These are phyloP conservation scores for Polypterus senegalus DNA, from an alignment of 2,113 vertebrate genomes.

Conservation along the genomic window DNA sequence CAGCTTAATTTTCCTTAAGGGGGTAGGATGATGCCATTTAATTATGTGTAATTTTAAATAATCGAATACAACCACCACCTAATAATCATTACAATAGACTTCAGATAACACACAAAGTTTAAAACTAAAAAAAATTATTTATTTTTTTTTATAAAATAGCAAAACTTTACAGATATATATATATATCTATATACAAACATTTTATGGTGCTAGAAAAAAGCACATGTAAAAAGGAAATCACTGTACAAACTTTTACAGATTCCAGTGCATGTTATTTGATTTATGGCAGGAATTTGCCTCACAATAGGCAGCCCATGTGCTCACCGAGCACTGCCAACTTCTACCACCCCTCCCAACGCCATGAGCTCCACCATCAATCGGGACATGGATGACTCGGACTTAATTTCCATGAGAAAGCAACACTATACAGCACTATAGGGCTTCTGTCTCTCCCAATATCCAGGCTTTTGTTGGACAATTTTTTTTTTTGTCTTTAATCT, in stretches of 20 bases:
- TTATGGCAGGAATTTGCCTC: conserved; percentile 66
- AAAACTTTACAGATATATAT: conserved; percentile 54
- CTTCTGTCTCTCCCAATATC: conserved; percentile 57
- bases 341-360: conserved; percentile 37
- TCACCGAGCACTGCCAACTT: conserved; percentile 52
- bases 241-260: conserved; percentile 57
- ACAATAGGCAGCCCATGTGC: conserved; percentile 71
- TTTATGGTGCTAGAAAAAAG: conserved; percentile 45
- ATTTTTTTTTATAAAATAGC: conserved; percentile 81
- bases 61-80: no score
- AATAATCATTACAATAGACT: no score
- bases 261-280: conserved; percentile 69
- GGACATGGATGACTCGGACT: conserved; percentile 64
- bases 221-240: conserved; percentile 37
- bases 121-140: conserved; percentile 68
- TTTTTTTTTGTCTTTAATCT: conserved; percentile 71
- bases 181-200: conserved; percentile 71
- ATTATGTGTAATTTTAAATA: no score
- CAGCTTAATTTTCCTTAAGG: neutral
- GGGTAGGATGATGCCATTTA: neutral
- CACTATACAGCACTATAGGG: conserved; percentile 56
- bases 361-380: conserved; percentile 50
- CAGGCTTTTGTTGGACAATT: conserved; percentile 60
- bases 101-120: conserved; percentile 21
- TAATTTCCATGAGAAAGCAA: conserved; percentile 84